A percentile compares a stretch with the other conserved stretches of the same genome.
Conservation (phyloP, 2,113 vertebrate genomes). For the Dicentrarchus labrax region DNA sequence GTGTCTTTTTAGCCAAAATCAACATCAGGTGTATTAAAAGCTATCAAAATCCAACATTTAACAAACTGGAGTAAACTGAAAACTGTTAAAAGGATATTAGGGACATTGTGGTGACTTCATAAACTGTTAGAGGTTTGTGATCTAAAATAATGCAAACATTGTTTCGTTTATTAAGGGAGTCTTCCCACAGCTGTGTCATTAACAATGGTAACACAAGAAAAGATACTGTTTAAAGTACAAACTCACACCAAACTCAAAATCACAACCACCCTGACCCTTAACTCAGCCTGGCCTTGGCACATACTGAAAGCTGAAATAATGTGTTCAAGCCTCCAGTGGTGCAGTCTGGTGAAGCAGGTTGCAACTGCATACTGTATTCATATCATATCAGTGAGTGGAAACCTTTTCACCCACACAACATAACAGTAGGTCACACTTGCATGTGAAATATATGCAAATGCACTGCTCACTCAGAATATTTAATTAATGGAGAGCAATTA, state of each 20-base stretch:
- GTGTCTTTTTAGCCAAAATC: not conserved
- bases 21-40: too few species aligned
- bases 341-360: conserved; percentile 4
- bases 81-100: not conserved
- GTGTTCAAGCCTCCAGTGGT: conserved; percentile 10
- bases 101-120: not conserved
- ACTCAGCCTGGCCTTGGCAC: not conserved
- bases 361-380: conserved; percentile 62
- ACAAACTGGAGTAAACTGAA: not conserved
- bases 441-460: conserved; percentile 78
- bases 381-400: conserved; percentile 52
- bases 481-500: conserved; percentile 78
- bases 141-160: not conserved
- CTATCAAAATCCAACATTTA: not conserved
- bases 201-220: not conserved
- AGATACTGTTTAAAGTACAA: not conserved
- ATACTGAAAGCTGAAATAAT: conserved; percentile 19
- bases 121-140: not conserved
- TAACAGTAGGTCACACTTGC: conserved; percentile 64
- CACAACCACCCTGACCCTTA: not conserved
- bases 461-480: conserved; percentile 65
- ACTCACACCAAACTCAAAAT: conserved; percentile 1
- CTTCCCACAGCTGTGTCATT: not conserved
- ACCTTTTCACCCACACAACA: conserved; percentile 71
- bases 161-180: not conserved